Percentiles rank a stretch among this genome's conserved stretches.
Evolutionary conservation across 2,888 invertebrate species (phyloP).

Genomic region (Quadroppia sp.): DNA sequence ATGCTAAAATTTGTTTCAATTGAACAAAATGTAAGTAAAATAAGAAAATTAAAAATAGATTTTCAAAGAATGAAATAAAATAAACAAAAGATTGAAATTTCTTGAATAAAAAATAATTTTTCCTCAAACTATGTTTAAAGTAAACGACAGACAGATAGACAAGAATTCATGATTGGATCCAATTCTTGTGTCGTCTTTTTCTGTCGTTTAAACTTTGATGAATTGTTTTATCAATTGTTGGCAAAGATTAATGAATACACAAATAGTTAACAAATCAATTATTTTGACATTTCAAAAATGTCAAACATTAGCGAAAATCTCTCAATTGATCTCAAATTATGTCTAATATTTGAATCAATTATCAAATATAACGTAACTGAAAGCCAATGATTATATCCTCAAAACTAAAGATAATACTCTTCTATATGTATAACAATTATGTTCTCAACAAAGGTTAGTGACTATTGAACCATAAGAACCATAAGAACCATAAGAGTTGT

Average conservation of each 20-base stretch:
- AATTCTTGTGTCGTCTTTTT: not conserved
- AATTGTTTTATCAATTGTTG: conserved; percentile 8
- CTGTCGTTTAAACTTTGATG: not conserved
- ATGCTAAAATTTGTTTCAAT: no score
- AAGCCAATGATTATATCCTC: not conserved
- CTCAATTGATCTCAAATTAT: not conserved
- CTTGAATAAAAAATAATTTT: no score
- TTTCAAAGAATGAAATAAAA: no score
- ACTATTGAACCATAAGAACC: conserved; percentile 22
- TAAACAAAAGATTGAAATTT: no score
- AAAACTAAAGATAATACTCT: not conserved
- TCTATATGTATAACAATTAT: not conserved
- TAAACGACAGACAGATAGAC: no score
- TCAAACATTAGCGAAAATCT: not conserved
- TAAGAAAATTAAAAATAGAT: no score
- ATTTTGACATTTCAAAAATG: not conserved
- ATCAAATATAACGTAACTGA: not conserved
- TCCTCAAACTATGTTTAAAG: no score
- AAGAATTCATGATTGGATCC: no score
- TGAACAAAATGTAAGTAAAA: no score
- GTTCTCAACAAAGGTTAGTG: not conserved
- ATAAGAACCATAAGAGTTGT: conserved; percentile 13
- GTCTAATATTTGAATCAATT: not conserved
- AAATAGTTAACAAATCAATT: conserved; percentile 4
- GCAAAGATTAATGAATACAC: conserved; percentile 9